These are phyloP conservation scores for Vidua macroura DNA, from an alignment of 2,113 vertebrate species.

Conservation along the genomic window DNA sequence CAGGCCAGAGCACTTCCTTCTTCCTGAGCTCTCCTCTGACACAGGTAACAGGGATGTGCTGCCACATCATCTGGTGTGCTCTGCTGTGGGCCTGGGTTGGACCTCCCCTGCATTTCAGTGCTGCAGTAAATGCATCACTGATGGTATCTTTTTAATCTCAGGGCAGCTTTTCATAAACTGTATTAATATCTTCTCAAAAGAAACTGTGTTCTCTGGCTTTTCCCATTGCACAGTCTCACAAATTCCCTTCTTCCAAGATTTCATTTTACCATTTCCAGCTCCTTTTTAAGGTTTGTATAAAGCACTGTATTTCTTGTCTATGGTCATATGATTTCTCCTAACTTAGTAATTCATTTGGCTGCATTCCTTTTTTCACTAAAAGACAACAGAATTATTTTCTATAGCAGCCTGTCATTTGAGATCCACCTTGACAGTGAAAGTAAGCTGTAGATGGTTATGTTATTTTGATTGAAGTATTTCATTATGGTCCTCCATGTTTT, in stretches of 20 bases:
- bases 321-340: neutral
- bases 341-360: neutral
- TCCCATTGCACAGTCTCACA: neutral
- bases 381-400: neutral
- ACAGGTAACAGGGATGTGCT: neutral
- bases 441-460: neutral
- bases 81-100: neutral
- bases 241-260: neutral
- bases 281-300: neutral
- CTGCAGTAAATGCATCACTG: neutral
- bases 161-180: neutral
- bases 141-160: neutral
- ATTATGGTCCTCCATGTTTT: neutral
- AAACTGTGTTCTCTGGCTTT: neutral
- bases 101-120: neutral
- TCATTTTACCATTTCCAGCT: neutral
- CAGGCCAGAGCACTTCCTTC: neutral
- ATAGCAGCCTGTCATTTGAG: neutral
- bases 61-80: neutral
- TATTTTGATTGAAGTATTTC: slow-evolving; percentile 8
- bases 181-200: neutral
- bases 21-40: neutral
- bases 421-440: neutral
- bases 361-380: neutral
- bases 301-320: neutral